Evolutionary conservation across 2,797 vertebrate genomes (phyloP).

Genomic region (Lacerta viridis): DNA sequence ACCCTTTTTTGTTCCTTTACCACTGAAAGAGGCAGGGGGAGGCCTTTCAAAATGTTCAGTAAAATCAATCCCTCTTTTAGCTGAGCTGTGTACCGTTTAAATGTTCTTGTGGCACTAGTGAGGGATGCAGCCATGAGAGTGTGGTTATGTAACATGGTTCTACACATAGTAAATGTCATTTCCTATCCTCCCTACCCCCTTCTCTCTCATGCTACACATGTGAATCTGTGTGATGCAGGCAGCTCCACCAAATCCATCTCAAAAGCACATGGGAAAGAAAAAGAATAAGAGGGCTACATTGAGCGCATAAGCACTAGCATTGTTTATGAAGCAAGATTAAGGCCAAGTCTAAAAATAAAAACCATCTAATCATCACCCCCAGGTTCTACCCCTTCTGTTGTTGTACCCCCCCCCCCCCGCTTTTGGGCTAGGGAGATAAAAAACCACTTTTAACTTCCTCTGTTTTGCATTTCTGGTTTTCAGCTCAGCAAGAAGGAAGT

Average conservation of each 20-base stretch:
- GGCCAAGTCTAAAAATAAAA: slow-evolving; percentile 27
- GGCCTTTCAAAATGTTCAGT: background rate
- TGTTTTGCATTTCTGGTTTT: slow-evolving; percentile 22
- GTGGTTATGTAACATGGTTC: slow-evolving; percentile 29
- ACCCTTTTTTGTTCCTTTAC: background rate
- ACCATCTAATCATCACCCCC: slow-evolving; percentile 16
- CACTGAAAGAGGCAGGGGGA: background rate
- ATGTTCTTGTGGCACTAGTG: background rate
- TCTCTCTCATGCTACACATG: background rate
- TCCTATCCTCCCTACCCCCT: background rate
- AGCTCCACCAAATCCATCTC: background rate
- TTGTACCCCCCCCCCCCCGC: too few species aligned
- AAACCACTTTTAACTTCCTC: background rate
- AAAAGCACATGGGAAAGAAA: slow-evolving; percentile 10
- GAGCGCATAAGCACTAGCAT: fast-evolving
- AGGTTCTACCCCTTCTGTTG: background rate
- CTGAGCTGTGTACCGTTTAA: background rate
- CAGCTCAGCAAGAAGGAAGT: slow-evolving; percentile 35
- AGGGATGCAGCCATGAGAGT: slow-evolving; percentile 16
- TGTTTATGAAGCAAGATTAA: slow-evolving; percentile 33
- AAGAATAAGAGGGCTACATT: background rate
- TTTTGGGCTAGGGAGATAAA: slow-evolving; percentile 18
- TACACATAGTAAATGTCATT: background rate
- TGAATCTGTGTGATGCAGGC: background rate
- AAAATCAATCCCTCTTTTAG: background rate